Evolutionary conservation across 2,888 invertebrate species (phyloP).

Genomic region (Acanthosoma haemorrhoidale): DNA sequence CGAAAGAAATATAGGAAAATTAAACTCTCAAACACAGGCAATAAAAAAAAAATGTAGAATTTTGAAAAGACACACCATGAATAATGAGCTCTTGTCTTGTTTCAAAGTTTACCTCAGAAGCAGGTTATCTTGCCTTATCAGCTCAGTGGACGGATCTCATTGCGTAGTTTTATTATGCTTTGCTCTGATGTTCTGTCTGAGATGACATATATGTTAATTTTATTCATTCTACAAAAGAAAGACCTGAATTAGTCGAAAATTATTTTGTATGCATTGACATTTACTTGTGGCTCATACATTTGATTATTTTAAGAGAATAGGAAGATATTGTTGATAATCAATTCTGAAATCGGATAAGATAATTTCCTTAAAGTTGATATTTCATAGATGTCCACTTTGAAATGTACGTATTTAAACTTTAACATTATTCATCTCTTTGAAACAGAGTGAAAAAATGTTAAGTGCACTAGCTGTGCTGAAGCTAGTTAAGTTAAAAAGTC

Average conservation of each 20-base stretch:
- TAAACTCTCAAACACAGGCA: neutral
- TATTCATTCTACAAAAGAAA: neutral
- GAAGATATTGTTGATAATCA: too few relatives aligned
- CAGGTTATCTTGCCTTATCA: slow-evolving; percentile 1
- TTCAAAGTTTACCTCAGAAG: neutral
- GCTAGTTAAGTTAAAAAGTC: slow-evolving; percentile 27
- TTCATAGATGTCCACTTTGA: neutral
- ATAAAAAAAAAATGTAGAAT: neutral
- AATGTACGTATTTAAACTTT: neutral
- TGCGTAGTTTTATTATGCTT: neutral
- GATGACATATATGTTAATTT: neutral
- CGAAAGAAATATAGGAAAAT: neutral
- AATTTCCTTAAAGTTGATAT: neutral
- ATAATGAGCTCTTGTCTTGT: neutral
- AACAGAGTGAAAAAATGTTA: slow-evolving; percentile 27
- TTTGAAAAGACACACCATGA: neutral
- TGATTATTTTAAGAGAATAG: too few relatives aligned
- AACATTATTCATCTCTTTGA: neutral
- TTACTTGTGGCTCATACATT: too few relatives aligned
- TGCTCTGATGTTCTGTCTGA: neutral
- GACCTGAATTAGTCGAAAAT: neutral
- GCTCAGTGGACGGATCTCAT: neutral
- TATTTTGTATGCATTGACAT: neutral
- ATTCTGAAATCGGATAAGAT: too few relatives aligned
- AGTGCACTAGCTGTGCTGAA: slow-evolving; percentile 23